Evolutionary conservation across 2,113 vertebrate species (phyloP), one percentile per base, ranked within the genome.

Genomic region (Muscicapa adusta): DNA sequence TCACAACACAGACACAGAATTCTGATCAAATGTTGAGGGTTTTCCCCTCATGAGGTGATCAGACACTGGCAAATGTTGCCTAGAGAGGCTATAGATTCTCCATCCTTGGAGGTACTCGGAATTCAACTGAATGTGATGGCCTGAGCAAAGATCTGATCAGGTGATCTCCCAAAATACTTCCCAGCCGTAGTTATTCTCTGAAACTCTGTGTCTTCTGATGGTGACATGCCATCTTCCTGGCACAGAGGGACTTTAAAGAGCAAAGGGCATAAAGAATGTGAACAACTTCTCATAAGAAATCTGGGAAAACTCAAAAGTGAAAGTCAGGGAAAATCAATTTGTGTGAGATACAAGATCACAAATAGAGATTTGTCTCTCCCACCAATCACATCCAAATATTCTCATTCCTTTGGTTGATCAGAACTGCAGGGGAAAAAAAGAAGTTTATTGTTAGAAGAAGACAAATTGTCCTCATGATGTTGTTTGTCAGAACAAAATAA

Each of bases 1-100:
- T 23, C 2, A 2, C 8, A 72, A 54, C 9, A 29, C 5, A 14
- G 20, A 67, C 10, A 36, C 20, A 83, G 58, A 83, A 79, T 80
- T 76, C 23, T 54, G 3, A 51, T 51, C 9, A 51, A 43, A 40
- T n/a, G 5, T 12, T 65, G 22, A 3, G 13, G 12, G 2, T 0
- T 1, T 53, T 6, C 3, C 2, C 2, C 6, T 18, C 1, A 0
- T 17, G 14, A 67, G 3, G 10, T 24, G 10, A 17, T 42, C 12
- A 78, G 40, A 75, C 5, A 48, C 3, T 47, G 13, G 11, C 40
- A 61, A 15, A 61, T 25, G 5, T 26, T 89, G 14, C 34, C 29
- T 16, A 51, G 42, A 33, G 19, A 34, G 3, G 1, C 3, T 51
- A 22, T 72, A 53, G 16, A 25, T 24, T 62, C 28, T 70, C 12